Evolutionary conservation across 2,888 invertebrate genomes (phyloP), one percentile per base, ranked within the genome.

Genomic region (Agrilus biguttatus): DNA sequence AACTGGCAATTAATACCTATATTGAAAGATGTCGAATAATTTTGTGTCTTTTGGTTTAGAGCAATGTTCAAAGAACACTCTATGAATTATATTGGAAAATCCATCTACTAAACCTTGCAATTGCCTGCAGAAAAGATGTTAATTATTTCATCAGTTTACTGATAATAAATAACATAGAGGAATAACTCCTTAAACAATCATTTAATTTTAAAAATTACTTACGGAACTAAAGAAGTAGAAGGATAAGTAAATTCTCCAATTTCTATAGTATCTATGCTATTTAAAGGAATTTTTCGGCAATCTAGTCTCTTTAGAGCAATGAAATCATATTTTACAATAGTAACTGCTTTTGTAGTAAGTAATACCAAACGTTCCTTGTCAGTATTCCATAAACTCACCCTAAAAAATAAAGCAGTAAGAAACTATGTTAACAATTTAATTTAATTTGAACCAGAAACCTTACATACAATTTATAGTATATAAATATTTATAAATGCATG

Each of bases 351-450:
- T n/a, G 81, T 77, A 3, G 84, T 83, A 19, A 90, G 66, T 12
- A 88, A 61, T 2, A 88, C 70, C 34, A 90, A 72, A 40, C 86
- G 73, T 63, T 90, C 90, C 55, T 83, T 80, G 59, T 90, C 88
- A 56, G 82, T 79, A 58, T 89, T 87, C 89, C 89, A 90, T 48
- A 86, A 71, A 54, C 84, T 87, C 55, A 90, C 87, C 62, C 89
- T 89, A 62, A 33, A 23, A 42, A 36, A 8, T 10, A 33, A 33
- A 21, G 10, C 33, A 40, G 36, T 40, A 36, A 39, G 12, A 38
- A 35, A 32, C 23, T 12, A 21, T 13, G 21, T 13, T 21, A n/a
- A n/a, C n/a, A n/a, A n/a, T n/a, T n/a, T n/a, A n/a, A n/a, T n/a
- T n/a, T n/a, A n/a, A n/a, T n/a, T n/a, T n/a, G n/a, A n/a, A n/a